Conservation (phyloP, 2,888 invertebrate species). For the Mycogona germanica region DNA sequence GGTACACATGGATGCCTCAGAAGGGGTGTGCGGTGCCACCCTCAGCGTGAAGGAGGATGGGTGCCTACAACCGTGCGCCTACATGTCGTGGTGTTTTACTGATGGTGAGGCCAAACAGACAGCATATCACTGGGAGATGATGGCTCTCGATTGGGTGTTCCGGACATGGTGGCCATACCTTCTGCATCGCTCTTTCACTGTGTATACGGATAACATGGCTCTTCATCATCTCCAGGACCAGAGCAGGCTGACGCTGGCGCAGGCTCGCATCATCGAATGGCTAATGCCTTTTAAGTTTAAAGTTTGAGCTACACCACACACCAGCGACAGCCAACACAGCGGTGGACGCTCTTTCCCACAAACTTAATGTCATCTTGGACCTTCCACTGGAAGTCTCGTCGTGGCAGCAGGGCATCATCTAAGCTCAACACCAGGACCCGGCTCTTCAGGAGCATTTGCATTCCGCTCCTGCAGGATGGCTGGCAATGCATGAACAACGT, state of each 20-base stretch:
- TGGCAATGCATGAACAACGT: too few relatives aligned
- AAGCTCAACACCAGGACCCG: too few relatives aligned
- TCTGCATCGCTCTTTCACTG: background rate
- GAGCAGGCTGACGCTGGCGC: background rate
- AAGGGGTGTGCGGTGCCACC: background rate
- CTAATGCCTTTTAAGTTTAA: background rate
- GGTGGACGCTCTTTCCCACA: background rate
- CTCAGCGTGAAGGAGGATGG: background rate
- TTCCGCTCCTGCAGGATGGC: too few relatives aligned
- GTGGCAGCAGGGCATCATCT: too few relatives aligned
- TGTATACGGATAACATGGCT: background rate
- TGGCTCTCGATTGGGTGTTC: background rate
- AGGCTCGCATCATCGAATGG: background rate
- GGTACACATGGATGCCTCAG: background rate
- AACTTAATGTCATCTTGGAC: too few relatives aligned
- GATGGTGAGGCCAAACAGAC: background rate
- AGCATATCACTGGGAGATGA: background rate
- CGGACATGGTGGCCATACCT: background rate
- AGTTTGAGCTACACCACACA: background rate
- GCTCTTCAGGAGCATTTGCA: too few relatives aligned
- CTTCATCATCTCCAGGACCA: background rate
- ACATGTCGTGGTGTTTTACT: background rate
- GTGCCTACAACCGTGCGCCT: background rate
- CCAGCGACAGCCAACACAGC: background rate
- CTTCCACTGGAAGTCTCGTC: too few relatives aligned